Percentiles rank a stretch among this genome's conserved stretches.
These are phyloP conservation scores for Cyprinodon diabolis DNA, from an alignment of 2,797 vertebrate species.

Conservation along the genomic window DNA sequence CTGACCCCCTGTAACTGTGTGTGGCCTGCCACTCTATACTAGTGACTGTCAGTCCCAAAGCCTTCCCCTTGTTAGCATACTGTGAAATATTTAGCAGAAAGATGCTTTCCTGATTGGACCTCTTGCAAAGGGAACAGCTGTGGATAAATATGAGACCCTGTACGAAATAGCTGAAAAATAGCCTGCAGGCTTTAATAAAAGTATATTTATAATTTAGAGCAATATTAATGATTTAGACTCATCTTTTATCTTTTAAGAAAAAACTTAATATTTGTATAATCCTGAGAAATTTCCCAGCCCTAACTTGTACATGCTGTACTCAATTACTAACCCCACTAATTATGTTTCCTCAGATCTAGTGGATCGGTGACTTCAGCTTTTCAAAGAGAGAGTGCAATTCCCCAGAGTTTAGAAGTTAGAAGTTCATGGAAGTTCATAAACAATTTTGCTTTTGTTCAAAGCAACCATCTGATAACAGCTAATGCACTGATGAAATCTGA, in stretches of 20 bases:
- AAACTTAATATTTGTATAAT: no score
- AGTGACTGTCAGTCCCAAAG: background rate
- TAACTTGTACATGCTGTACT: background rate
- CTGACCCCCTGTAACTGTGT: background rate
- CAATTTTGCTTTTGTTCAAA: background rate
- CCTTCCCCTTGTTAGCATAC: background rate
- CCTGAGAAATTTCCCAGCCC: no score
- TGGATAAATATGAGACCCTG: no score
- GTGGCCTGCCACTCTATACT: background rate
- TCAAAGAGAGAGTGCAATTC: no score
- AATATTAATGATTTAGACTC: no score
- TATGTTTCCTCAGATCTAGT: no score
- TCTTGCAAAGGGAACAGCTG: background rate
- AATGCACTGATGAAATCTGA: slow-evolving; percentile 2
- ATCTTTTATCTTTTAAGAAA: no score
- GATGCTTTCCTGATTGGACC: background rate
- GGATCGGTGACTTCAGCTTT: background rate
- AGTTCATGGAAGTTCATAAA: background rate
- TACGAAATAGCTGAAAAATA: no score
- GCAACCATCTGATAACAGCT: background rate
- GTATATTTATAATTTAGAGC: no score
- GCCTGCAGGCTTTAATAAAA: no score
- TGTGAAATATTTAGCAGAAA: background rate
- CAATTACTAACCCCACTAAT: no score
- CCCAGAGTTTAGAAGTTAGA: background rate